Percentiles rank a stretch among this genome's conserved stretches.
Conservation (phyloP, 2,888 invertebrate genomes). For the Peribatodes rhomboidaria region DNA sequence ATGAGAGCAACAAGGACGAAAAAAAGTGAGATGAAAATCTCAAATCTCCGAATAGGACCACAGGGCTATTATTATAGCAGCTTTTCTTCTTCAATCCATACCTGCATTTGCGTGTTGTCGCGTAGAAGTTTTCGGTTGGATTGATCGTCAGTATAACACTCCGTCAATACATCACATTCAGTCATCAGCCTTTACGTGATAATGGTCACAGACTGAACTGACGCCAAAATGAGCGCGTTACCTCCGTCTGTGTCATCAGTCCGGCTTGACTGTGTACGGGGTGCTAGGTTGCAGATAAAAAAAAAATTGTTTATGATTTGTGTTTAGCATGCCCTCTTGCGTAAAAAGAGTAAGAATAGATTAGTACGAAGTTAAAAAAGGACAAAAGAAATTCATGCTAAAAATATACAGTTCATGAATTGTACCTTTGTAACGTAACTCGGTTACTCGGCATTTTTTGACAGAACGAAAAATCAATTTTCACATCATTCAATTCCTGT, state of each 20-base stretch:
- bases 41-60: no score
- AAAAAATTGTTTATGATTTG: background rate
- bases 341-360: background rate
- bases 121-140: no score
- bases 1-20: no score
- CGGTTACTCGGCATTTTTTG: slow-evolving; percentile 82
- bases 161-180: no score
- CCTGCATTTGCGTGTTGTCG: no score
- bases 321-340: background rate
- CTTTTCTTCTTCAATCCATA: no score
- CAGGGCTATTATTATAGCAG: no score
- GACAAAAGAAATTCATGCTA: slow-evolving; percentile 38
- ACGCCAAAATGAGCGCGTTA: no score
- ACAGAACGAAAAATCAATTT: slow-evolving; percentile 53
- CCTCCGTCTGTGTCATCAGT: background rate
- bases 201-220: no score
- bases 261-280: background rate
- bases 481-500: slow-evolving; percentile 22
- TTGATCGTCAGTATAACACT: background rate
- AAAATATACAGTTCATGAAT: background rate
- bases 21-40: no score
- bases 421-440: slow-evolving; percentile 5
- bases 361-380: background rate
- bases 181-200: no score
- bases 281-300: background rate